Percentiles rank a stretch among this genome's conserved stretches.
These are phyloP conservation scores for Antedon mediterranea DNA, from an alignment of 53 echinoderm and acorn worm species.

Conservation along the genomic window DNA sequence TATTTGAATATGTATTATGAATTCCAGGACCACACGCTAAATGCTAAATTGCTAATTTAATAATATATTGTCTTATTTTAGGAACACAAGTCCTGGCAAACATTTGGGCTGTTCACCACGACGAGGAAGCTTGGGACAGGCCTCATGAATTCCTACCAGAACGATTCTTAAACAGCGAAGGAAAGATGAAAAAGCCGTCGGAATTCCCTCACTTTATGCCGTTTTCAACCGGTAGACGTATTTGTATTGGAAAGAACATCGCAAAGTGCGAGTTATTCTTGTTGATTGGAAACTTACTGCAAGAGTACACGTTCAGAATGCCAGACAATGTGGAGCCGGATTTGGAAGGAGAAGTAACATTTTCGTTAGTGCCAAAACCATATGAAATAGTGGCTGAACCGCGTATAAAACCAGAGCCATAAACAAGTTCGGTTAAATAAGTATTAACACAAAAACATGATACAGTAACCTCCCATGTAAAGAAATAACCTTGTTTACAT, in stretches of 20 bases:
- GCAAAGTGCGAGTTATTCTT: conserved; percentile 83
- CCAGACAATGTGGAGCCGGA: conserved; percentile 77
- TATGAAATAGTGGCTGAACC: conserved; percentile 62
- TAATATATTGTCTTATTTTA: conserved; percentile 2
- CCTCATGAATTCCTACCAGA: conserved; percentile 92
- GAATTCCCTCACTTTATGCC: conserved; percentile 94
- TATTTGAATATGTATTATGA: no score
- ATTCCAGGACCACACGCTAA: no score
- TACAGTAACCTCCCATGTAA: neutral
- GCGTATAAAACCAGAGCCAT: conserved; percentile 17
- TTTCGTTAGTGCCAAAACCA: conserved; percentile 94
- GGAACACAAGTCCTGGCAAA: conserved; percentile 98
- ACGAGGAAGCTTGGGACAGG: conserved; percentile 63
- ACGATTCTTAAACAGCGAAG: conserved; percentile 69
- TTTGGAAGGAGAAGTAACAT: conserved; percentile 68
- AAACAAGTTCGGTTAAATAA: neutral
- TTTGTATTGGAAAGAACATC: conserved; percentile 60
- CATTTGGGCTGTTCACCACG: conserved; percentile 94
- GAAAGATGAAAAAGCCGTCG: conserved; percentile 48
- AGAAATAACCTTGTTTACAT: no score
- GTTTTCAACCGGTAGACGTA: conserved; percentile 81
- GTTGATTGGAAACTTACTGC: conserved; percentile 62
- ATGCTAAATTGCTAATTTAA: no score
- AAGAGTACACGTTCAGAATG: conserved; percentile 74
- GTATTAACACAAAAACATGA: neutral